Conservation (phyloP, 2,888 invertebrate species). For the Macrostomum cliftonense region DNA sequence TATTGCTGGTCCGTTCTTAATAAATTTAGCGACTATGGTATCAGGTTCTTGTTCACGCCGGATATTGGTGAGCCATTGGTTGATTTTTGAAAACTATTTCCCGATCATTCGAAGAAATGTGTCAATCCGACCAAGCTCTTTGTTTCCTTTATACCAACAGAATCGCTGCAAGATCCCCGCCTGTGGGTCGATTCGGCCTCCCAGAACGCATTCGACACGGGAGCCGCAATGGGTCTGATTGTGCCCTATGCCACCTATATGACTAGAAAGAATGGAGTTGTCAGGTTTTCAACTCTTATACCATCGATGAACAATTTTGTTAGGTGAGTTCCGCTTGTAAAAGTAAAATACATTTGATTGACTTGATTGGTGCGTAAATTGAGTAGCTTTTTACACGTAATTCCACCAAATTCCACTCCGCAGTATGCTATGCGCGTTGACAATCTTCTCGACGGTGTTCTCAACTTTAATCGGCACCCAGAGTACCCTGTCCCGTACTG, state of each 20-base stretch:
- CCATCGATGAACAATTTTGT: slow-evolving; percentile 24
- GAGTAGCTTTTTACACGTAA: too few relatives aligned
- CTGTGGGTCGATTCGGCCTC: slow-evolving; percentile 26
- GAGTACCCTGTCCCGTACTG: slow-evolving; percentile 10
- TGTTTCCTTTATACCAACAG: too few relatives aligned
- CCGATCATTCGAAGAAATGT: too few relatives aligned
- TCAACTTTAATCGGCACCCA: slow-evolving; percentile 16
- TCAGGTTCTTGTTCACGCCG: slow-evolving; percentile 27
- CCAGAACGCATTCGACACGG: slow-evolving; percentile 30
- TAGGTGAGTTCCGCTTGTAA: slow-evolving; percentile 22
- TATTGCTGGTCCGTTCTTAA: slow-evolving; percentile 25
- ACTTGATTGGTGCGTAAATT: too few relatives aligned
- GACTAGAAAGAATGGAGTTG: slow-evolving; percentile 21
- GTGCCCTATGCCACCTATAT: slow-evolving; percentile 25
- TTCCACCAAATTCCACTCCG: not conserved
- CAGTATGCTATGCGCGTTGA: slow-evolving; percentile 26
- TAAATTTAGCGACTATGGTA: slow-evolving; percentile 19
- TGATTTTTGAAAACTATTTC: not conserved
- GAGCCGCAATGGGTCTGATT: slow-evolving; percentile 25
- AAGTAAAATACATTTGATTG: too few relatives aligned
- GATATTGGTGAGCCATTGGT: slow-evolving; percentile 20
- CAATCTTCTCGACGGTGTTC: slow-evolving; percentile 24
- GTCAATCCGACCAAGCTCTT: too few relatives aligned
- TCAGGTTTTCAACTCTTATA: slow-evolving; percentile 22
- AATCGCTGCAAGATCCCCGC: slow-evolving; percentile 3